These are phyloP conservation scores for Chionoecetes opilio DNA, from an alignment of 1,140 invertebrate species.

Conservation along the genomic window DNA sequence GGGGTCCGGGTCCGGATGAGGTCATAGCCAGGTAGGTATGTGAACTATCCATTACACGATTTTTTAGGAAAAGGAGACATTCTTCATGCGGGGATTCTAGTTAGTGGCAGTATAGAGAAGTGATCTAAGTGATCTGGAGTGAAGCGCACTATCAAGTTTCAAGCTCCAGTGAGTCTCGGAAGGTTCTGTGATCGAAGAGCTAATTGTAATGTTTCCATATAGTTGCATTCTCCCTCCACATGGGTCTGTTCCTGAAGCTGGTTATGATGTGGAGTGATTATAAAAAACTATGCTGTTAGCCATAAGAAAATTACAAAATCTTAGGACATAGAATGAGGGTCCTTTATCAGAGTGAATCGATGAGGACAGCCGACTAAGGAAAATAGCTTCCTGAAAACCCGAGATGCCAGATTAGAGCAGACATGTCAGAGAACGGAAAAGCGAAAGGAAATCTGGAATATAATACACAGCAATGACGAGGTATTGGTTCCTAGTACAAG, in stretches of 20 bases:
- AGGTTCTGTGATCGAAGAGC: not conserved
- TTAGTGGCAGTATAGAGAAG: constrained; percentile 30
- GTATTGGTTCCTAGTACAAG: not conserved
- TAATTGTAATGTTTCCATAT: not conserved
- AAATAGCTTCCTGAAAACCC: not conserved
- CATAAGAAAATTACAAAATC: constrained; percentile 27
- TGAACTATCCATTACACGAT: not conserved
- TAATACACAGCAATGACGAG: not conserved
- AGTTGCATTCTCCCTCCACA: constrained; percentile 30
- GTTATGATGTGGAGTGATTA: not conserved
- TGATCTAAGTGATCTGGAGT: constrained; percentile 41
- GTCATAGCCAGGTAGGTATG: not conserved
- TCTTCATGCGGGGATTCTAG: not conserved
- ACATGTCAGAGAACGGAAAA: constrained; percentile 32
- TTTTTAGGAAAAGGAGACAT: not conserved
- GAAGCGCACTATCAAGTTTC: not conserved
- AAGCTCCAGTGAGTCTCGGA: not conserved
- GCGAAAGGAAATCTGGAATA: not conserved
- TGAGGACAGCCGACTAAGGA: not conserved
- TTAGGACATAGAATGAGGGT: not conserved
- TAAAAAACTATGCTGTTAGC: not conserved
- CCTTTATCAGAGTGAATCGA: not conserved
- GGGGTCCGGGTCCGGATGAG: not conserved
- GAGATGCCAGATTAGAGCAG: not conserved
- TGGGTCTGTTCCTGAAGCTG: not conserved